Evolutionary conservation across 2,888 invertebrate species (phyloP).

Genomic region (Eurytoma adleriae): DNA sequence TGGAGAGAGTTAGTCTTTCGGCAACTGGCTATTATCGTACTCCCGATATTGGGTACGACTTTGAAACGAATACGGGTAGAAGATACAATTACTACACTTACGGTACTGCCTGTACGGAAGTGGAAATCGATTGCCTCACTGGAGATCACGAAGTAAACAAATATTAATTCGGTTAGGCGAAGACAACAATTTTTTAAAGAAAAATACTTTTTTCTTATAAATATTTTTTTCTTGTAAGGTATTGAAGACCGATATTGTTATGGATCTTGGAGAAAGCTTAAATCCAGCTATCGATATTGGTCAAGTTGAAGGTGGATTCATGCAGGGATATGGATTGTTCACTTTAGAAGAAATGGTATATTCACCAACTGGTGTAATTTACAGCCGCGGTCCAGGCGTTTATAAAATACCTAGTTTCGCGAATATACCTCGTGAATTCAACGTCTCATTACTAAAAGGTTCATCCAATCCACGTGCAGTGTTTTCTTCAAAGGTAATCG

Average conservation of each 20-base stretch:
- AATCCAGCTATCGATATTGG: constrained; percentile 98
- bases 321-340: constrained; percentile 96
- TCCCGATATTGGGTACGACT: constrained; percentile 84
- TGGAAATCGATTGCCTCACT: constrained; percentile 94
- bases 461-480: constrained; percentile 93
- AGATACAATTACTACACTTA: constrained; percentile 89
- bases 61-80: constrained; percentile 82
- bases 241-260: constrained; percentile 93
- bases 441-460: constrained; percentile 93
- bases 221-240: constrained; percentile 77
- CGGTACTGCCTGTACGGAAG: constrained; percentile 89
- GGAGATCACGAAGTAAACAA: constrained; percentile 86
- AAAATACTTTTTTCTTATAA: too few relatives aligned
- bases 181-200: too few relatives aligned
- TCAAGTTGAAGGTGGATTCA: constrained; percentile 97
- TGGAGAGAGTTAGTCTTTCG: constrained; percentile 85
- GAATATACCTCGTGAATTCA: constrained; percentile 94
- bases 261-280: constrained; percentile 96
- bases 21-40: constrained; percentile 89
- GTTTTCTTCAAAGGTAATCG: constrained; percentile 92
- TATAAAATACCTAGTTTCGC: constrained; percentile 96
- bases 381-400: constrained; percentile 92
- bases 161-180: neutral
- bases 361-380: constrained; percentile 88
- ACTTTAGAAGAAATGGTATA: constrained; percentile 93